Base-by-base conservation (phyloP, 2,888 invertebrate genomes). In the Drosophila falleni region DNA sequence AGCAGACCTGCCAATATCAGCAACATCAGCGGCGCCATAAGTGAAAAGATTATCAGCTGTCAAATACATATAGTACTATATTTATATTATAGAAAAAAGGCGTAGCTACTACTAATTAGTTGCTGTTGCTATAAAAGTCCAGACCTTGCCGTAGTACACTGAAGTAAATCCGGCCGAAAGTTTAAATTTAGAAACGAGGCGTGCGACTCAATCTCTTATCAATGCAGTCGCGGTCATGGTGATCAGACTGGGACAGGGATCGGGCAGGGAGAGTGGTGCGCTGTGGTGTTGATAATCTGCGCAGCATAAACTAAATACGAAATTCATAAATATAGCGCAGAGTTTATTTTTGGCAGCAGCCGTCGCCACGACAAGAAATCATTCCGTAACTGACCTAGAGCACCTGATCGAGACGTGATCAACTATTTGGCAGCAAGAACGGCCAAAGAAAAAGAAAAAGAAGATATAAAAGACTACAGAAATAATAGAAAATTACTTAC, bases 401-500 rank as follows among this genome's bases (percentile, higher is more conserved):
- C 89, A 89, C 77, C 83, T 89, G 89, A 86, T 88, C 88, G 49
- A 50, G 61, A 80, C 90, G 90, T 90, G 90, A 90, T 90, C 90
- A 74, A 64, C 55, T 59, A 60, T 78, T 74, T 74, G 77, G 77
- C 76, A 71, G 47, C n/a, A 15, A 47, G 16, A 29, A 6, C 9
- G 31, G 4, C 13, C 47, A 5, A 49, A 47, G 13, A 15, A 53
- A 56, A 47, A 19, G 15, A 33, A 66, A 44, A 60, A 65, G 39
- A 47, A 58, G 49, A 41, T 37, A 16, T 23, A 39, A 49, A 9
- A 39, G 39, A 41, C 10, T n/a, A 31, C n/a, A 54, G 9, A 55
- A 62, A 46, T 19, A 11, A 19, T 29, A 8, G 15, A 29, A 19
- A 37, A 39, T n/a, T 5, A 42, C 13, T 19, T 16, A 11, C 5